Evolutionary conservation across 1,140 invertebrate genomes (phyloP).

Genomic region (Bombus fervidus): DNA sequence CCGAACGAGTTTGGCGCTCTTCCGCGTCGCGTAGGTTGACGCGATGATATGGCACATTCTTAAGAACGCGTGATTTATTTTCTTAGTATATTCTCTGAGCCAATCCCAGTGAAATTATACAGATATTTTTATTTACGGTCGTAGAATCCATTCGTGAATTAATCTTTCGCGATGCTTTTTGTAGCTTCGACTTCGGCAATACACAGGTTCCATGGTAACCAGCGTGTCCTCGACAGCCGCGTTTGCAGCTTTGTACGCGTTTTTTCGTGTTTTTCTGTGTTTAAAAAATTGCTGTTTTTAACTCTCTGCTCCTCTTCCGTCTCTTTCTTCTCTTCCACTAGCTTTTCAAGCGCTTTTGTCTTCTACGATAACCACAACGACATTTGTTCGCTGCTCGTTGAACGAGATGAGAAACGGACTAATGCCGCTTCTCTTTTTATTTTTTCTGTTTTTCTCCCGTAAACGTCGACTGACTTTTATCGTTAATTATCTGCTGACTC

Average conservation of each 20-base stretch:
- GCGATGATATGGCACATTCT: background rate
- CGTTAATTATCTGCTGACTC: background rate
- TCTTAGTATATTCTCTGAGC: too few species aligned
- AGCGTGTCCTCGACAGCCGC: background rate
- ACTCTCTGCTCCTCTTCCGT: too few species aligned
- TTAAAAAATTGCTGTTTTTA: background rate
- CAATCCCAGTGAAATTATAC: background rate
- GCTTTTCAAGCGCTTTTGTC: too few species aligned
- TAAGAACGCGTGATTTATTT: too few species aligned
- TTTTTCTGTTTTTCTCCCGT: background rate
- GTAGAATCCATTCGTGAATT: background rate
- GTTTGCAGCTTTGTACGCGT: background rate
- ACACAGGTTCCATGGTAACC: background rate
- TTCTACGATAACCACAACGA: background rate
- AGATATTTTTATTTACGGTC: background rate
- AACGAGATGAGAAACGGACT: background rate
- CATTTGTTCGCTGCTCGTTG: background rate
- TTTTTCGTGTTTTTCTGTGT: background rate
- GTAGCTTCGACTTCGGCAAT: background rate
- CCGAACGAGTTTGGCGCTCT: background rate
- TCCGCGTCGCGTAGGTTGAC: background rate
- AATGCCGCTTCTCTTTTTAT: too few species aligned
- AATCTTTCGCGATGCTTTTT: background rate
- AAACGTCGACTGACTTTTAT: background rate
- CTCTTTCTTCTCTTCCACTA: background rate